A percentile compares a stretch with the other conserved stretches of the same genome.
Conservation (phyloP, 2,888 invertebrate genomes). For the Acanthacorydalis orientalis region DNA sequence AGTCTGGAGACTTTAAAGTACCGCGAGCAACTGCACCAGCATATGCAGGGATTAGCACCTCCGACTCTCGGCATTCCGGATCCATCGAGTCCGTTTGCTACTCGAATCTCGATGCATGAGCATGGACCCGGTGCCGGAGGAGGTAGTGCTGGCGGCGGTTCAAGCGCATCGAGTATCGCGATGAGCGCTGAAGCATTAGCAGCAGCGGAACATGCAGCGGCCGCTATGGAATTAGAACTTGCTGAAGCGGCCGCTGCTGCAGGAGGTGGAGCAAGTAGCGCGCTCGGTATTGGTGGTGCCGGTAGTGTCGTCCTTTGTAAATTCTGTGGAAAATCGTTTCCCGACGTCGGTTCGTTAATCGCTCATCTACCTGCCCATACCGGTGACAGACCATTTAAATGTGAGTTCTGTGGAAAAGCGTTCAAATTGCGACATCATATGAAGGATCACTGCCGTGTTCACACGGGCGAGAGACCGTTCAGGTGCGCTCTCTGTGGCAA, state of each 20-base stretch:
- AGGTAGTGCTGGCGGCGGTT: conserved; percentile 24
- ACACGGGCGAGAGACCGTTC: conserved; percentile 82
- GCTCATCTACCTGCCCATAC: conserved; percentile 79
- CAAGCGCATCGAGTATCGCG: conserved; percentile 25
- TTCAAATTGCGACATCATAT: conserved; percentile 85
- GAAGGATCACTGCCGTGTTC: conserved; percentile 88
- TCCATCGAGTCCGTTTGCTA: conserved; percentile 13
- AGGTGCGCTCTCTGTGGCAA: conserved; percentile 79
- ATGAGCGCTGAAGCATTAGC: conserved; percentile 16
- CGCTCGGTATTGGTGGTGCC: conserved; percentile 14
- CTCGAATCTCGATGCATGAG: conserved; percentile 6
- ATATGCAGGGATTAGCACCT: conserved; percentile 27
- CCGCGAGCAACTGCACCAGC: conserved; percentile 50
- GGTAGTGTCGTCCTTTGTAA: conserved; percentile 66
- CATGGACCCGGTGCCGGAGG: conserved; percentile 22
- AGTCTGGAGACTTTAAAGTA: conserved; percentile 77
- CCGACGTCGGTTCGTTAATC: conserved; percentile 75
- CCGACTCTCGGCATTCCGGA: conserved; percentile 28
- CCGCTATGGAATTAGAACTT: conserved; percentile 41
- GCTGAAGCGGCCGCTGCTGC: conserved; percentile 38
- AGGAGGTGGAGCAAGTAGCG: conserved; percentile 45
- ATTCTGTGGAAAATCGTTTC: conserved; percentile 85
- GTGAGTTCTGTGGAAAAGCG: conserved; percentile 87
- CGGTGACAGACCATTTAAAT: conserved; percentile 80
- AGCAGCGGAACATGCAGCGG: conserved; percentile 21